Conservation (phyloP, 2,113 vertebrate species). For the Prinia subflava region DNA sequence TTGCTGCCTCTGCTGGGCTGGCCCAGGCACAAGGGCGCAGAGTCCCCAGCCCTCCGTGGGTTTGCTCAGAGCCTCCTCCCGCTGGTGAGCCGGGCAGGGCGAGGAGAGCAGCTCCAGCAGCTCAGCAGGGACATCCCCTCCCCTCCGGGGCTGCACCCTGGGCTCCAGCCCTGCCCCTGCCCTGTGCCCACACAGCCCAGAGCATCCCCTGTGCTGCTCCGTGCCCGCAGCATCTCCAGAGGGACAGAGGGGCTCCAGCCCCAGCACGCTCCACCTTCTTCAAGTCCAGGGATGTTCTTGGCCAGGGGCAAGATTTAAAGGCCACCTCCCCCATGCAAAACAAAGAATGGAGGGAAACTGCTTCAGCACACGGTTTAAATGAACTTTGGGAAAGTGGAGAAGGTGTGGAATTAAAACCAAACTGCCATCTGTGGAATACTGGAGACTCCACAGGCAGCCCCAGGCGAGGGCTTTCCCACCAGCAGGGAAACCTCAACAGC, state of each 20-base stretch:
- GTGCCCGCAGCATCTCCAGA: not conserved
- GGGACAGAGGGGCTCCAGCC: not conserved
- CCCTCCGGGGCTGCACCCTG: not conserved
- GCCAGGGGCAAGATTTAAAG: not conserved
- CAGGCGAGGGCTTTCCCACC: not conserved
- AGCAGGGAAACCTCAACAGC: not conserved
- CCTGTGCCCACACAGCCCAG: not conserved
- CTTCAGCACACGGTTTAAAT: not conserved
- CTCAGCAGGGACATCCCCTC: not conserved
- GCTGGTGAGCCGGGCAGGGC: fast-evolving
- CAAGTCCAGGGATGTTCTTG: not conserved
- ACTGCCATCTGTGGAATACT: not conserved
- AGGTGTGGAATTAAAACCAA: not conserved
- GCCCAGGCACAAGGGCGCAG: not conserved
- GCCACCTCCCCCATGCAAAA: not conserved
- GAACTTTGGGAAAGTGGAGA: not conserved
- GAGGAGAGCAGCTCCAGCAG: not conserved
- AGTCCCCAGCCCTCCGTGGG: fast-evolving
- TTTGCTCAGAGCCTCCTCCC: not conserved
- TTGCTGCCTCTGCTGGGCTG: not conserved
- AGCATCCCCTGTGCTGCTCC: not conserved
- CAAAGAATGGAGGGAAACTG: not conserved
- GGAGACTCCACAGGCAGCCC: not conserved
- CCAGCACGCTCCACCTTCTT: not conserved
- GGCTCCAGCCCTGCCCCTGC: not conserved